Evolutionary conservation across 2,888 invertebrate species (phyloP).

Genomic region (Antheraea assamensis): DNA sequence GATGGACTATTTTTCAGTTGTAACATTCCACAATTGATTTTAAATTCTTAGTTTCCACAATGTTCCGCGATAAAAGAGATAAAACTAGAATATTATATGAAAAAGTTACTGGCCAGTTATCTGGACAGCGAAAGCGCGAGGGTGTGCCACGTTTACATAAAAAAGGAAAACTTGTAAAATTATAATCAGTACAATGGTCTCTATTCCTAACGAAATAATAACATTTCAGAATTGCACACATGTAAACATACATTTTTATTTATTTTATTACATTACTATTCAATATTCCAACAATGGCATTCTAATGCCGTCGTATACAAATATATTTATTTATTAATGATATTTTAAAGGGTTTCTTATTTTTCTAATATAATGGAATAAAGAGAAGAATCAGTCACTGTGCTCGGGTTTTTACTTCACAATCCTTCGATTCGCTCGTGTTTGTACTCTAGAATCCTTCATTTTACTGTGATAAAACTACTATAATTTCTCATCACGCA

Average conservation of each 20-base stretch:
- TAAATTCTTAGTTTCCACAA: neutral
- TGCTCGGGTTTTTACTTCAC: no score
- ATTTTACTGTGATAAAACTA: neutral
- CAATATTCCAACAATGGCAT: neutral
- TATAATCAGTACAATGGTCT: neutral
- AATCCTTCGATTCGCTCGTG: no score
- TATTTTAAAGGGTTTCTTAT: neutral
- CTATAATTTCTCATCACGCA: neutral
- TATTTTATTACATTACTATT: neutral
- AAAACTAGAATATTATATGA: neutral
- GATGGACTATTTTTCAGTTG: no score
- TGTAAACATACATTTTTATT: no score
- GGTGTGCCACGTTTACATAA: neutral
- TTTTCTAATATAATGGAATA: neutral
- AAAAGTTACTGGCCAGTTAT: neutral
- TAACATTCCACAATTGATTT: neutral
- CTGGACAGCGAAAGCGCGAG: neutral
- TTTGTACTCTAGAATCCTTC: no score
- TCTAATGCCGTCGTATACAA: neutral
- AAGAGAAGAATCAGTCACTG: neutral
- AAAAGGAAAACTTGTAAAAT: neutral
- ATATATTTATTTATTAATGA: neutral
- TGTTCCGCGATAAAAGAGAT: neutral
- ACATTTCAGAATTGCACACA: neutral
- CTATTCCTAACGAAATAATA: neutral